Evolutionary conservation across 2,888 invertebrate species (phyloP).

Genomic region (Nipponacmea schrenckii): DNA sequence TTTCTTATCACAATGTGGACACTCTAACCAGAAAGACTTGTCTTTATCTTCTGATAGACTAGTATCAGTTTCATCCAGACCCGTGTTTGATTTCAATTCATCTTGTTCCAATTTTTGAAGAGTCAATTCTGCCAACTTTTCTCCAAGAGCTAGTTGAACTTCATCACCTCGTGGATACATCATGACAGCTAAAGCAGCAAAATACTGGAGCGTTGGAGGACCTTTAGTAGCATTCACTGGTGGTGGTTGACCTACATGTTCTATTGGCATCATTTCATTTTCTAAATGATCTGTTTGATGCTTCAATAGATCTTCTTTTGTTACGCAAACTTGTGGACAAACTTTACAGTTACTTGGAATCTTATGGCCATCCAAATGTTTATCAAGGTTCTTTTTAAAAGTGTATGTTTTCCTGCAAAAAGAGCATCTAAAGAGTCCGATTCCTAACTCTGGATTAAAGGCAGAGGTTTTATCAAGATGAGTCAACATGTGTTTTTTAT

Average conservation of each 20-base stretch:
- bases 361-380: not conserved
- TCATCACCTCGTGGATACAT: not conserved
- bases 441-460: not conserved
- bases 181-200: slow-evolving; percentile 1
- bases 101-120: not conserved
- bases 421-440: not conserved
- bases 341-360: not conserved
- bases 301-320: not conserved
- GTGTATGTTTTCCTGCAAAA: not conserved
- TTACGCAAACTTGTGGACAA: not conserved
- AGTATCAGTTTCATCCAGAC: not conserved
- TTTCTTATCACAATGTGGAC: not conserved
- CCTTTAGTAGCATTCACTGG: not conserved
- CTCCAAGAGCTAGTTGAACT: slow-evolving; percentile 2
- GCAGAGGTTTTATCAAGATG: not conserved
- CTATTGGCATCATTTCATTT: not conserved
- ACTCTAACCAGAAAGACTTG: not conserved
- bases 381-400: not conserved
- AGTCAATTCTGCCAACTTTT: not conserved
- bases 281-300: not conserved
- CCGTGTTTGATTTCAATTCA: not conserved
- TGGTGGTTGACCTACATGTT: not conserved
- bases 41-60: not conserved
- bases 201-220: not conserved
- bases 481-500: not conserved